Evolutionary conservation across 2,888 invertebrate genomes (phyloP), one percentile per base, ranked within the genome.

Genomic region (Cerastis rubricosa): DNA sequence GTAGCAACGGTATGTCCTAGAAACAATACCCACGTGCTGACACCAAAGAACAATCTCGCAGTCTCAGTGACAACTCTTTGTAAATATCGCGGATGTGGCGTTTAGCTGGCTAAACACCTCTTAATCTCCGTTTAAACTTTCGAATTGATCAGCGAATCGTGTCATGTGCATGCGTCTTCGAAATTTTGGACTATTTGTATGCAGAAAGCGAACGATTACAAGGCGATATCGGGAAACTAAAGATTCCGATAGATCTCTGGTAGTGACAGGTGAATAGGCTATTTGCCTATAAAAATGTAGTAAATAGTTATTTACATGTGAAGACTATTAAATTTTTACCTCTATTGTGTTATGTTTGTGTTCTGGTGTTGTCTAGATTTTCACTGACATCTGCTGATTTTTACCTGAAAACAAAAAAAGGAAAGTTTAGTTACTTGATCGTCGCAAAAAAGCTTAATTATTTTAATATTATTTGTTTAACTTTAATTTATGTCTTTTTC

Each of bases 361-460:
- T 19, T 25, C 14, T 40, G 22, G 54, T 9, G 12, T 7, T 35
- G 14, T 14, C 25, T 12, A 1, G 12, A 29, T 59, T 40, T 47
- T 43, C 19, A n/a, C 8, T 4, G 4, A 29, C 2, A 40, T 8
- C 14, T 0, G 22, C 8, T 2, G 65, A 14, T 40, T 25, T 40
- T 63, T 83, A 83, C 84, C 82, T 83, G 84, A 4, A 61, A 83
- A 45, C 14, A 80, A 71, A 63, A 66, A 59, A 69, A 25, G 5
- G 0, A 22, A 57, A 19, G 0, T 35, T 78, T 7, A 71, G 19
- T 57, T 43, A 43, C 19, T 25, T 79, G 35, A 25, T 51, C 17
- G 35, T 35, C 35, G 35, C 35, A 35, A 35, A 35, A 2, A 1
- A 35, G 3, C 3, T 35, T 35, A 35, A 35, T 35, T 35, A 35